Evolutionary conservation across 2,888 invertebrate genomes (phyloP).

Genomic region (Chymomyza procnemis): DNA sequence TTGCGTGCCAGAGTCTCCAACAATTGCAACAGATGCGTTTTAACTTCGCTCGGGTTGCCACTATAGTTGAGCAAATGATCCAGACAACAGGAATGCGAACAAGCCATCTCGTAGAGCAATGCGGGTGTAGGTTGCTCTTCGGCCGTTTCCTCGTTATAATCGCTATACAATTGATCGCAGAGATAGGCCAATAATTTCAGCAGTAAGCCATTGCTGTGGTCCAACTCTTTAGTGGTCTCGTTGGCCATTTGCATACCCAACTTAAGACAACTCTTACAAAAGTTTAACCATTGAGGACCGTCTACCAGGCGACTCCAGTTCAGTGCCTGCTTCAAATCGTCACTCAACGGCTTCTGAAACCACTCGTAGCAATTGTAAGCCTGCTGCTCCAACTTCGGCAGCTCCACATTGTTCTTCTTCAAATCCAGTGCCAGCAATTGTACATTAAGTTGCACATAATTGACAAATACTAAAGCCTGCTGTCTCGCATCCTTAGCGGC

Average conservation of each 20-base stretch:
- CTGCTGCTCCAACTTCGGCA: conserved; percentile 76
- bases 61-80: conserved; percentile 82
- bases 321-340: neutral
- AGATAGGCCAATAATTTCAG: conserved; percentile 81
- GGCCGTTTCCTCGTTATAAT: conserved; percentile 65
- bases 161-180: conserved; percentile 81
- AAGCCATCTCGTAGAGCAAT: conserved; percentile 85
- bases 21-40: conserved; percentile 83
- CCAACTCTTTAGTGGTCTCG: conserved; percentile 53
- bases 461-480: conserved; percentile 80
- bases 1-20: conserved; percentile 82
- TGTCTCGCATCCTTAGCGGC: conserved; percentile 64
- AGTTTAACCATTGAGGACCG: conserved; percentile 81
- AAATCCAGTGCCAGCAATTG: conserved; percentile 79
- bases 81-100: conserved; percentile 87
- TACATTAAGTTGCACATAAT: conserved; percentile 80
- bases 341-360: conserved; percentile 23
- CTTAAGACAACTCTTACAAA: conserved; percentile 84
- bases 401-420: conserved; percentile 80
- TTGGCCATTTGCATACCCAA: conserved; percentile 81
- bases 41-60: conserved; percentile 76
- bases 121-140: conserved; percentile 47
- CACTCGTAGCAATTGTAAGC: conserved; percentile 77
- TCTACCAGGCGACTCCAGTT: conserved; percentile 75
- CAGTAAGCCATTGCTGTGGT: conserved; percentile 79